Base-by-base conservation (phyloP, 2,797 vertebrate species). In the Syngnathus acus region DNA sequence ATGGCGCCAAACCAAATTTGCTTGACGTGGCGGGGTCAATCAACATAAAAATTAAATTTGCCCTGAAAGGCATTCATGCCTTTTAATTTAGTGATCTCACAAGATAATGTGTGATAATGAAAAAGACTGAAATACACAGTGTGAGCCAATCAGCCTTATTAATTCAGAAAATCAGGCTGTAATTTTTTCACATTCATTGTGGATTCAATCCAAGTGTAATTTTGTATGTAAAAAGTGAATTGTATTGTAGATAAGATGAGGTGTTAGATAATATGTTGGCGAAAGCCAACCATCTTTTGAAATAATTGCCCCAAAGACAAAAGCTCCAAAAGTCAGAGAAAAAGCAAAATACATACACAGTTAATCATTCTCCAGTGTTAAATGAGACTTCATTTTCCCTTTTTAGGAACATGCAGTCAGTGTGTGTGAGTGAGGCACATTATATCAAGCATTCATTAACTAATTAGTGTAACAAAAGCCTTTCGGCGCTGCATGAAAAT, bases 41-140 rank as follows among this genome's bases (percentile, higher is more conserved):
- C 74, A 85, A 65, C 79, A 89, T 87, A 78, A 77, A 86, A 84
- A 87, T 82, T 72, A 5, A 82, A 85, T 86, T 87, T 81, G 62
- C 75, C 72, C 63, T 67, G 57, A 80, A 77, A 83, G 67, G 62
- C 60, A 50, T 77, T 71, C 55, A 68, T 69, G 64, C 72, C 66
- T 72, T 26, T 9, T 62, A 45, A 62, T 62, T 45, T 21, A 21
- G 11, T 48, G 19, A 68, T 78, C 66, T 73, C 59, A 65, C 42
- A 47, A 62, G 42, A 62, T 16, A 50, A 11, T 37, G 45, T n/a
- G 23, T 19, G 23, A 26, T 54, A 54, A 26, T 54, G 11, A 26
- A 23, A 54, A 23, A 54, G 23, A 6, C 54, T 5, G 51, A n/a
- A 10, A 54, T 2, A 16, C 23, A 16, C 32, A 9, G 14, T 21